Evolutionary conservation across 2,113 vertebrate genomes (phyloP), one percentile per base, ranked within the genome.

Genomic region (Chinchilla lanigera): DNA sequence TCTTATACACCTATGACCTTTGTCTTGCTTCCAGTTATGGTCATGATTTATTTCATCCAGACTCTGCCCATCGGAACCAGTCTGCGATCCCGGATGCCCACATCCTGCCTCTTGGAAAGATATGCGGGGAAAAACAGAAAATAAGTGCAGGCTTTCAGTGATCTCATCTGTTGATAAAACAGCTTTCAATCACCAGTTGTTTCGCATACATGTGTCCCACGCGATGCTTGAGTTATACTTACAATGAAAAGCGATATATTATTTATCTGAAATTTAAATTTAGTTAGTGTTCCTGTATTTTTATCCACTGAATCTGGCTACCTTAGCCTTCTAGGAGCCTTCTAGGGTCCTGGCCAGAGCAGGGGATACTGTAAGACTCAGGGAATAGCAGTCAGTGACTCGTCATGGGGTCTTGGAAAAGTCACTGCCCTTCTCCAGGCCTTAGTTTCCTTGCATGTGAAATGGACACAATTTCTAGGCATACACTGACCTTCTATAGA

Each of bases 341-440:
- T 10, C 0, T 12, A 24, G 17, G 0, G 1, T 69, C 5, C 19
- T 11, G 63, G 56, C 16, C 44, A 63, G 33, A 24, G 9, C 13
- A 61, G 17, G 13, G 1, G 41, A 20, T 24, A 13, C 9, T 19
- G 5, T 63, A 58, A 20, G 65, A 63, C 52, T 86, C 10, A 35
- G 19, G 5, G 11, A n/a, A 47, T 5, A 41, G 38, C 61, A 61
- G 28, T n/a, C 28, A 73, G 33, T 0, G 26, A 50, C 17, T 41
- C 22, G 4, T 13, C 24, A 3, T 28, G 86, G 44, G 17, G 13
- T 50, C 12, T 77, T 54, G 12, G 44, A 38, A 58, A 65, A 52
- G 6, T 73, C 50, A 33, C 6, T 7, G 20, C 16, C 19, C 26
- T 77, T 0, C 4, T 44, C 35, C 41, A 78, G n/a, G 44, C 38